These are phyloP conservation scores for Exocentrus adspersus DNA, from an alignment of 2,888 invertebrate genomes.

Conservation along the genomic window DNA sequence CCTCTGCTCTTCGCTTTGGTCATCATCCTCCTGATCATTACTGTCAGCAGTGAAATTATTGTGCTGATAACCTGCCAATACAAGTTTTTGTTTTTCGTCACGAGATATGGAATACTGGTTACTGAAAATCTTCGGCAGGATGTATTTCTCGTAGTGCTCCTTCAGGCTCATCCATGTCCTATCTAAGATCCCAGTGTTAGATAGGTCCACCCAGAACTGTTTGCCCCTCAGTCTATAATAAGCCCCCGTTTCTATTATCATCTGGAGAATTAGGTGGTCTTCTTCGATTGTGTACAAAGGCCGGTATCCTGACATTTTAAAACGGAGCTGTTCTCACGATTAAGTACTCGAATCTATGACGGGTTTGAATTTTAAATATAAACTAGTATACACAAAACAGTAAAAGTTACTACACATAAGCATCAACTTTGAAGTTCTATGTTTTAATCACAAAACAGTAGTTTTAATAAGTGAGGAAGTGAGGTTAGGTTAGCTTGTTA, in stretches of 20 bases:
- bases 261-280: constrained; percentile 18
- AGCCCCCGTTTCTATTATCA: not conserved
- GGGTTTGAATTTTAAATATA: too few relatives aligned
- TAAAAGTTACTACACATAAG: too few relatives aligned
- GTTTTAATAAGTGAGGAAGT: too few relatives aligned
- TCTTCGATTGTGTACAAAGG: constrained; percentile 23
- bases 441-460: too few relatives aligned
- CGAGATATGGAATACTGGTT: not conserved
- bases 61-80: constrained; percentile 8
- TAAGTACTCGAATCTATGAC: too few relatives aligned
- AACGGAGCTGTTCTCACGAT: not conserved
- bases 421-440: too few relatives aligned
- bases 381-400: too few relatives aligned
- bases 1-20: too few relatives aligned
- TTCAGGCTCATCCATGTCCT: constrained; percentile 30
- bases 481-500: too few relatives aligned
- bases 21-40: not conserved
- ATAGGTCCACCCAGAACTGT: constrained; percentile 21
- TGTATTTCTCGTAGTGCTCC: constrained; percentile 20
- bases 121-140: not conserved
- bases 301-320: constrained; percentile 5
- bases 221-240: constrained; percentile 17
- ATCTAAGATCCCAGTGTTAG: not conserved
- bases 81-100: constrained; percentile 12
- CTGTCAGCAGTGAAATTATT: not conserved